These are phyloP conservation scores for Meteorus cinctellus DNA, from an alignment of 2,888 invertebrate species.

Conservation along the genomic window DNA sequence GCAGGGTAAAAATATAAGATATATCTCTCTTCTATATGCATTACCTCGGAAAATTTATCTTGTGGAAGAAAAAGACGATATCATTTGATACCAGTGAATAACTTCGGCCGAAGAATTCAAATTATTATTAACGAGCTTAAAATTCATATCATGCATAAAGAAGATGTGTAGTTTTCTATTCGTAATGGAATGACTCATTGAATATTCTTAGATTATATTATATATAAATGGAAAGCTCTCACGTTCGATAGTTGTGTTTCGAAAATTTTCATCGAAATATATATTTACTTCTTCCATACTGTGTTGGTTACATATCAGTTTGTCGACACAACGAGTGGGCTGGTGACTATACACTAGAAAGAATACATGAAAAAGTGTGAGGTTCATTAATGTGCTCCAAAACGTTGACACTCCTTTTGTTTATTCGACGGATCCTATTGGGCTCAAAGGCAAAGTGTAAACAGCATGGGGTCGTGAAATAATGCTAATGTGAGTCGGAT, in stretches of 20 bases:
- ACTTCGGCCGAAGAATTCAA: too few relatives aligned
- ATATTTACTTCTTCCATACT: not conserved
- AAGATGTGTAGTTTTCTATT: too few relatives aligned
- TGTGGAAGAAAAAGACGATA: too few relatives aligned
- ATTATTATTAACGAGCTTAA: too few relatives aligned
- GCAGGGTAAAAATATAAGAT: too few relatives aligned
- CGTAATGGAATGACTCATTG: too few relatives aligned
- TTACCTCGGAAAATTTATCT: too few relatives aligned
- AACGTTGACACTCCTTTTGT: constrained; percentile 21
- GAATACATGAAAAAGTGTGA: constrained; percentile 12
- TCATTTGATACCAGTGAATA: too few relatives aligned
- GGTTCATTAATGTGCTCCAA: not conserved
- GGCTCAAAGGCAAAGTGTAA: constrained; percentile 43
- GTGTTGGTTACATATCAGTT: not conserved
- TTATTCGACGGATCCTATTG: constrained; percentile 14
- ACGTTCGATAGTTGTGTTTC: not conserved
- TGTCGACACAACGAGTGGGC: not conserved
- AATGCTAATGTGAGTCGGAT: constrained; percentile 47
- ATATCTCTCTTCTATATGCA: too few relatives aligned
- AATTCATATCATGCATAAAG: too few relatives aligned
- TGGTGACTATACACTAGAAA: not conserved
- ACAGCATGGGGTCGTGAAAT: constrained; percentile 40
- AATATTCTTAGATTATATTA: too few relatives aligned
- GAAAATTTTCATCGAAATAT: not conserved
- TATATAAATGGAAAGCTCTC: too few relatives aligned